These are phyloP conservation scores for Cyphomyrus plagiostoma DNA, from an alignment of 2,113 vertebrate species.

Conservation along the genomic window DNA sequence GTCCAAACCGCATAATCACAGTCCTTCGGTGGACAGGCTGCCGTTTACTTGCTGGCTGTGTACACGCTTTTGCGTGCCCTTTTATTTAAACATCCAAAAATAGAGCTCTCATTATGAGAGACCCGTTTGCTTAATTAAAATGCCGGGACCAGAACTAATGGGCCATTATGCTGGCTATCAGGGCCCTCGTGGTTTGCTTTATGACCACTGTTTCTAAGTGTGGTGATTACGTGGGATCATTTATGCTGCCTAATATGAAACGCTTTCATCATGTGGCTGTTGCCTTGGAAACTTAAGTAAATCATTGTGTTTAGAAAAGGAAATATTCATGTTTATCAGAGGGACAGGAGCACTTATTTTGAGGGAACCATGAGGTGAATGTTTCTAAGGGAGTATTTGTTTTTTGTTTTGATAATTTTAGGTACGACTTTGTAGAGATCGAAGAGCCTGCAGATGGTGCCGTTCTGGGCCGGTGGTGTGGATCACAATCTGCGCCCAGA, in stretches of 20 bases:
- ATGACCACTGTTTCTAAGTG: not conserved
- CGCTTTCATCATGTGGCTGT: not conserved
- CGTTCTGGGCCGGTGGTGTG: conserved; percentile 92
- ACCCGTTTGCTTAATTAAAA: conserved; percentile 8
- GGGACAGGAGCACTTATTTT: not conserved
- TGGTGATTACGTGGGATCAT: not conserved
- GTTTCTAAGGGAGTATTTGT: not conserved
- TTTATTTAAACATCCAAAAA: not conserved
- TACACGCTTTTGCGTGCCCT: not conserved
- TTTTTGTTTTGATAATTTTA: conserved; percentile 48
- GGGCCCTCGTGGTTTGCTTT: not conserved
- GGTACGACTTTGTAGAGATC: conserved; percentile 95
- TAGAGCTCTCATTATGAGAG: not conserved
- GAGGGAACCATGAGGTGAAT: not conserved
- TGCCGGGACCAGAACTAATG: not conserved
- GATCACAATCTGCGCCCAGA: conserved; percentile 69
- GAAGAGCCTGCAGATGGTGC: conserved; percentile 81
- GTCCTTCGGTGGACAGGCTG: not conserved
- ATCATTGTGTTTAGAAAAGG: not conserved
- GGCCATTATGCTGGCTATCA: not conserved
- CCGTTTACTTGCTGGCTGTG: not conserved
- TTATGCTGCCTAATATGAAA: not conserved
- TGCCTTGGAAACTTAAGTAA: not conserved
- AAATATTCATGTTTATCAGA: not conserved
- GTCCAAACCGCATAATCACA: not conserved